Evolutionary conservation across 2,888 invertebrate species (phyloP), one percentile per base, ranked within the genome.

Genomic region (Zelleria hepariella): DNA sequence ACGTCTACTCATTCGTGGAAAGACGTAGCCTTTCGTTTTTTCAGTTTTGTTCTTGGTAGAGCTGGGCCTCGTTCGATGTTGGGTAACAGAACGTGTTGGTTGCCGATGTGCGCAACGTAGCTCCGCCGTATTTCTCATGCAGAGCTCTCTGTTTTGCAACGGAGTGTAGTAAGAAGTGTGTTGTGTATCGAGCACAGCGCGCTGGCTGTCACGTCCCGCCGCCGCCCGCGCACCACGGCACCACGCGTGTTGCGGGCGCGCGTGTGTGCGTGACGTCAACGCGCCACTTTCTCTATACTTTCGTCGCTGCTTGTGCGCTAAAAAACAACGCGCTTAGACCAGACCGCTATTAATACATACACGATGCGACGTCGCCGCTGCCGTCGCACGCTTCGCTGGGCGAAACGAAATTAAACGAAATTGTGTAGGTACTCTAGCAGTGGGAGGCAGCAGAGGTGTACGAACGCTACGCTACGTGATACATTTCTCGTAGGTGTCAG

Each of bases 251-350:
- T 42, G 52, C 24, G 10, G 70, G 63, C 77, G 78, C 78, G 82
- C 78, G 82, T 82, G 86, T 85, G 85, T 85, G 86, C 62, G 85
- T 87, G 85, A 87, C 87, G 87, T 86, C 82, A 83, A 83, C 82
- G 77, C 73, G 85, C 82, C 86, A 88, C 88, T 88, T 88, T 88
- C 88, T 85, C 88, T 80, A 80, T 83, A 88, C 88, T 88, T 88
- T 88, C 88, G 87, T 86, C 86, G 87, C 73, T 77, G 82, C 73
- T 79, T 73, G 75, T 77, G 85, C 78, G 82, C 86, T 87, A 87
- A 87, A 88, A 87, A 86, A 85, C 77, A 76, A 74, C 79, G 75
- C 77, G 75, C 78, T 77, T 80, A 82, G 83, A 77, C 80, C 58
- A 58, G 74, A 70, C 75, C 73, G 74, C 80, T 80, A 80, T 80